These are phyloP conservation scores for Chrysomela aeneicollis DNA, from an alignment of 2,888 invertebrate genomes.

Conservation along the genomic window DNA sequence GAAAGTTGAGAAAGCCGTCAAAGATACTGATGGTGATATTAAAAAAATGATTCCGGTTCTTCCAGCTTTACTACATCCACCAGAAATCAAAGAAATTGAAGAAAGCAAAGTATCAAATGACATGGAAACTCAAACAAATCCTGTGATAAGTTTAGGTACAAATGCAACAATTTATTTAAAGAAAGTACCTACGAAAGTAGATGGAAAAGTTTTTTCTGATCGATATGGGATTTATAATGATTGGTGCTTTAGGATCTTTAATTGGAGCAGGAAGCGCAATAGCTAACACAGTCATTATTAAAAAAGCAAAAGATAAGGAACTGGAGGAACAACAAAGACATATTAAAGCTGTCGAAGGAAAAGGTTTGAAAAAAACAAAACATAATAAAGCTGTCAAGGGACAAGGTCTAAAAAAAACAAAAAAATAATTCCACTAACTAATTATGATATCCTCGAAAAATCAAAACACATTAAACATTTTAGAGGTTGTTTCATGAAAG, in stretches of 20 bases:
- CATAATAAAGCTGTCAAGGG: no score
- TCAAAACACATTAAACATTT: constrained; percentile 16
- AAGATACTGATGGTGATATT: background rate
- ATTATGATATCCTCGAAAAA: constrained; percentile 12
- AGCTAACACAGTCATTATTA: constrained; percentile 2
- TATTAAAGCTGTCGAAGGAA: constrained; percentile 5
- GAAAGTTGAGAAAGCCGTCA: background rate
- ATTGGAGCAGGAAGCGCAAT: constrained; percentile 14
- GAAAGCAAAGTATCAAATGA: no score
- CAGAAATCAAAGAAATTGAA: background rate
- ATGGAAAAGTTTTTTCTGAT: background rate
- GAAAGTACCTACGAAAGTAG: constrained; percentile 14
- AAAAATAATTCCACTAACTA: background rate
- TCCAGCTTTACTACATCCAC: constrained; percentile 1
- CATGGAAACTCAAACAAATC: constrained; percentile 11
- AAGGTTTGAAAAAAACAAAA: background rate
- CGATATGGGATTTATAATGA: background rate
- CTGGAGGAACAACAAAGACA: constrained; percentile 13
- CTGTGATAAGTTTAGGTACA: constrained; percentile 16
- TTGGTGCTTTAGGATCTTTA: background rate
- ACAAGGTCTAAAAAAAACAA: no score
- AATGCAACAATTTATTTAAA: constrained; percentile 8
- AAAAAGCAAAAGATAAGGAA: constrained; percentile 1
- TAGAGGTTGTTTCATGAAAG: background rate
- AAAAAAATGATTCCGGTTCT: constrained; percentile 2